A percentile compares a stretch with the other conserved stretches of the same genome.
Evolutionary conservation across 2,888 invertebrate species (phyloP).

Genomic region (Branchellion lobata): DNA sequence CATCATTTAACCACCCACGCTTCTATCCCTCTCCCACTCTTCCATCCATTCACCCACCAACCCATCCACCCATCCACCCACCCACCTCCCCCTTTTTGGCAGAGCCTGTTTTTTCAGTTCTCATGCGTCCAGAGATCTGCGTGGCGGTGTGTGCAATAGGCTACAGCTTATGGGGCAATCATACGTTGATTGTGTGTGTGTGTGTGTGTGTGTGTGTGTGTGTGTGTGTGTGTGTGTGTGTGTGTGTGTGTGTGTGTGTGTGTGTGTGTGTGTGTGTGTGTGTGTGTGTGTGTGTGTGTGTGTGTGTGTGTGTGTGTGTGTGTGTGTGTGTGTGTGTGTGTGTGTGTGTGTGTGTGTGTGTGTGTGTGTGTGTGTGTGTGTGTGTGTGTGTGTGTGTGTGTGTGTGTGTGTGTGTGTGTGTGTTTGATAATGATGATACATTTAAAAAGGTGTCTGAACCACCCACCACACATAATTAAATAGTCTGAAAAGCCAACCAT

Average conservation of each 20-base stretch:
- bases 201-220: neutral
- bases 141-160: too few species aligned
- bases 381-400: neutral
- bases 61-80: too few species aligned
- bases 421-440: neutral
- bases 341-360: conserved; percentile 22
- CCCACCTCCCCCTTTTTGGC: conserved; percentile 4
- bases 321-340: conserved; percentile 25
- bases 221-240: conserved; percentile 19
- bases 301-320: conserved; percentile 21
- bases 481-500: too few species aligned
- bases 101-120: neutral
- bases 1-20: too few species aligned
- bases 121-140: conserved; percentile 4
- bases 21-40: too few species aligned
- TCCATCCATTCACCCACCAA: too few species aligned
- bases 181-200: too few species aligned
- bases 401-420: neutral
- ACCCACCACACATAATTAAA: too few species aligned
- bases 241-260: conserved; percentile 22
- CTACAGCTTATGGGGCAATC: neutral
- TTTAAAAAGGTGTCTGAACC: too few species aligned
- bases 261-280: conserved; percentile 4
- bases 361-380: neutral
- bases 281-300: neutral